phyloP scores from a whole-genome alignment of 2,113 vertebrate genomes.

The Poeciliopsis retropinna region DNA sequence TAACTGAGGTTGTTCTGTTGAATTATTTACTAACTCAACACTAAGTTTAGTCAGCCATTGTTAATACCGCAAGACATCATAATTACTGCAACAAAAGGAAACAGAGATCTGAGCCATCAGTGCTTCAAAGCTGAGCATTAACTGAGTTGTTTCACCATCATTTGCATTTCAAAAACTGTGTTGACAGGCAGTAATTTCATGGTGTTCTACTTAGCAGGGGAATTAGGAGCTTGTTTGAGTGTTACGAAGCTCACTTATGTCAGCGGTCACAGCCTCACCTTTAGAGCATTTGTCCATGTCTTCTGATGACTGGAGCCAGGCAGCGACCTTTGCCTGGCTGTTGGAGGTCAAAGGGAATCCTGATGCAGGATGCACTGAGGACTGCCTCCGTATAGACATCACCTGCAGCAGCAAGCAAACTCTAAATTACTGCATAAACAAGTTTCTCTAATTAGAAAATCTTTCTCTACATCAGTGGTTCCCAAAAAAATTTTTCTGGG shows the following conservation, averaged over 20 bases:
- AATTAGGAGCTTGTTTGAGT: neutral
- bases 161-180: neutral
- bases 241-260: neutral
- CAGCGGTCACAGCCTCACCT: slow-evolving; percentile 77
- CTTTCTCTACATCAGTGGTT: neutral
- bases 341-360: slow-evolving; percentile 82
- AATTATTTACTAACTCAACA: no score
- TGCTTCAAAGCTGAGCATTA: neutral
- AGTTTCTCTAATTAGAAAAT: neutral
- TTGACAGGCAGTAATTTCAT: neutral
- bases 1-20: neutral
- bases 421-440: slow-evolving; percentile 49
- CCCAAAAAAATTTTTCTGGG: no score
- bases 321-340: slow-evolving; percentile 87
- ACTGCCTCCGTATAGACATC: slow-evolving; percentile 85
- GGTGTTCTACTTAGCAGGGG: neutral
- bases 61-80: neutral
- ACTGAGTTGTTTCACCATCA: neutral
- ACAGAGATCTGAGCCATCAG: neutral
- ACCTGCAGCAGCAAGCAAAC: slow-evolving; percentile 74
- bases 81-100: neutral
- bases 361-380: slow-evolving; percentile 81
- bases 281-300: slow-evolving; percentile 96
- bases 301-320: slow-evolving; percentile 93
- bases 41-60: neutral